Conservation (phyloP, 2,113 vertebrate species). For the Oenanthe oenanthe region DNA sequence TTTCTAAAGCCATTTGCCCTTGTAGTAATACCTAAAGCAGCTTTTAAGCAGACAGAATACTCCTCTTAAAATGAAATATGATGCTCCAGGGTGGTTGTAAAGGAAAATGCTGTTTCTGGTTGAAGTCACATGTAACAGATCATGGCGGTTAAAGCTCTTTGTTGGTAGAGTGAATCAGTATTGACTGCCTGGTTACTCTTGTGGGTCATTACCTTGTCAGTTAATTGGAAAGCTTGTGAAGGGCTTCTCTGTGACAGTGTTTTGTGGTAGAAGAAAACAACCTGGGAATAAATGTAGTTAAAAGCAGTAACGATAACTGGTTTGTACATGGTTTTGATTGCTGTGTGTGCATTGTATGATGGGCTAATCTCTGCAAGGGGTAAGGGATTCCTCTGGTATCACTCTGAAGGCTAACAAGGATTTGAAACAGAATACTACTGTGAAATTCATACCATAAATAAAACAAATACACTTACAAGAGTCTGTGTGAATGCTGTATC, state of each 20-base stretch:
- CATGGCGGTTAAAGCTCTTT: constrained; percentile 11
- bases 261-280: neutral
- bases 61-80: constrained; percentile 25
- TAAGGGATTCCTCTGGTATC: neutral
- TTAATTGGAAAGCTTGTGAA: constrained; percentile 24
- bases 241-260: neutral
- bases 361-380: neutral
- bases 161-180: neutral
- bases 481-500: neutral
- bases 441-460: neutral
- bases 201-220: neutral
- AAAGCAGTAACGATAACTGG: neutral
- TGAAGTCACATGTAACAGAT: constrained; percentile 28
- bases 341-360: neutral
- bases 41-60: constrained; percentile 16
- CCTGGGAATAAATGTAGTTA: neutral
- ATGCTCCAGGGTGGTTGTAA: constrained; percentile 11
- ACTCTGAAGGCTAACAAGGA: neutral
- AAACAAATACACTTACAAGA: neutral
- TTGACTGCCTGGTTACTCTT: constrained; percentile 8
- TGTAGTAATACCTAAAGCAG: neutral
- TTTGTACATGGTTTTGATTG: neutral
- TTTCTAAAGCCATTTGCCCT: neutral
- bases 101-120: constrained; percentile 40
- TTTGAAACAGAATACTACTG: neutral